These are phyloP conservation scores for Abrostola triplasia DNA, from an alignment of 2,888 invertebrate genomes.

Conservation along the genomic window DNA sequence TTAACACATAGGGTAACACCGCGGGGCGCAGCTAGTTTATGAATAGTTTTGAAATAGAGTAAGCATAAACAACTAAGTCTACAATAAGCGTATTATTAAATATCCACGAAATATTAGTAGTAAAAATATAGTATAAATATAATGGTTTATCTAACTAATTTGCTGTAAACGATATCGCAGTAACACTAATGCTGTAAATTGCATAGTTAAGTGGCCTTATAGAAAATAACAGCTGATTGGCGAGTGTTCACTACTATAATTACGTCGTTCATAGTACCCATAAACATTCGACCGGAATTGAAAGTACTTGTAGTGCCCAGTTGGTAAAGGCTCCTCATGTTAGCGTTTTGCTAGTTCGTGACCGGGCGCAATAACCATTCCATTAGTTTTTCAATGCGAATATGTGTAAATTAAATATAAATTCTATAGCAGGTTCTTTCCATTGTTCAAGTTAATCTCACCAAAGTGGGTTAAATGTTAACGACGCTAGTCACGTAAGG, in stretches of 20 bases:
- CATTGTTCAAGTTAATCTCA: slow-evolving; percentile 64
- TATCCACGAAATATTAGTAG: too few relatives aligned
- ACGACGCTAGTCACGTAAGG: slow-evolving; percentile 64
- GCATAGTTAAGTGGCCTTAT: slow-evolving; percentile 7
- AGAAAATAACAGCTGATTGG: slow-evolving; percentile 58
- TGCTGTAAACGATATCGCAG: slow-evolving; percentile 1
- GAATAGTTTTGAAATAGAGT: too few relatives aligned
- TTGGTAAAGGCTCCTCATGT: slow-evolving; percentile 65
- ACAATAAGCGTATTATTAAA: too few relatives aligned
- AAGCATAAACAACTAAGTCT: too few relatives aligned
- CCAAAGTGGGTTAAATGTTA: slow-evolving; percentile 57
- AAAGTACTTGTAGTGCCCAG: slow-evolving; percentile 47
- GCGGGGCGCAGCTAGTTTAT: too few relatives aligned
- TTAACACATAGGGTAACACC: too few relatives aligned
- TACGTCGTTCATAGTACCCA: slow-evolving; percentile 65
- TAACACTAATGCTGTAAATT: slow-evolving; percentile 13
- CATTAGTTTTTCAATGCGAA: slow-evolving; percentile 75
- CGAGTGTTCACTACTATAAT: slow-evolving; percentile 67
- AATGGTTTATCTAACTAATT: too few relatives aligned
- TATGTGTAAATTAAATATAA: slow-evolving; percentile 71
- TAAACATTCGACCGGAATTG: slow-evolving; percentile 74
- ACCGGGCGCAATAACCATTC: slow-evolving; percentile 74
- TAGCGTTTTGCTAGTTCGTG: slow-evolving; percentile 76
- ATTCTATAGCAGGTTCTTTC: slow-evolving; percentile 63
- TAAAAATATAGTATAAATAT: too few relatives aligned